Evolutionary conservation across 2,888 invertebrate species (phyloP).

Genomic region (Aphidoletes aphidimyza): DNA sequence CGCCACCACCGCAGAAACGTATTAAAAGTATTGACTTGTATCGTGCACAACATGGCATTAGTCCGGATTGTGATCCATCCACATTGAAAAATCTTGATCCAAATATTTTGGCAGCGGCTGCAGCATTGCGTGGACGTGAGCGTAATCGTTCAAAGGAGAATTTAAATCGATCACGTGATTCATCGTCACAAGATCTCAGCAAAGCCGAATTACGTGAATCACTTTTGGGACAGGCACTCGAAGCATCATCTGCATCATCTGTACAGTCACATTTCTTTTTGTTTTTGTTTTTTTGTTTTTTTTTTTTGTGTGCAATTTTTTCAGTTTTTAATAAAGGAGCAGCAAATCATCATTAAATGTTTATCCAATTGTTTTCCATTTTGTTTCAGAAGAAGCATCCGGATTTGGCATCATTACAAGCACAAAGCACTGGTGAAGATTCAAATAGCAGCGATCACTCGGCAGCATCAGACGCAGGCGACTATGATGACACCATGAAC

Average conservation of each 20-base stretch:
- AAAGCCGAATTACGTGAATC: conserved; percentile 77
- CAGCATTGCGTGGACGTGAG: conserved; percentile 61
- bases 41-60: conserved; percentile 71
- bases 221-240: conserved; percentile 80
- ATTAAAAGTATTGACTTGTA: conserved; percentile 77
- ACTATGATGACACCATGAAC: conserved; percentile 74
- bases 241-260: conserved; percentile 73
- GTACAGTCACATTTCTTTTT: conserved; percentile 54
- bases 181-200: conserved; percentile 52
- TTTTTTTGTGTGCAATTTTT: neutral
- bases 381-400: conserved; percentile 67
- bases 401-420: conserved; percentile 70
- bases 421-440: conserved; percentile 83
- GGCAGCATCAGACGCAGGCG: conserved; percentile 76
- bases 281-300: neutral
- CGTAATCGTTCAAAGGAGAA: conserved; percentile 61
- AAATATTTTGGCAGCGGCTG: conserved; percentile 57
- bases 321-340: neutral
- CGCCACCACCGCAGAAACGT: conserved; percentile 76
- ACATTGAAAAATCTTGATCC: conserved; percentile 65
- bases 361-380: conserved; percentile 58
- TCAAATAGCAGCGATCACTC: conserved; percentile 83
- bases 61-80: conserved; percentile 62
- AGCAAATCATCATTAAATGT: neutral
- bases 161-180: conserved; percentile 58